A percentile compares a stretch with the other conserved stretches of the same genome.
phyloP scores from a whole-genome alignment of 2,797 vertebrate species.

The Characodon lateralis region DNA sequence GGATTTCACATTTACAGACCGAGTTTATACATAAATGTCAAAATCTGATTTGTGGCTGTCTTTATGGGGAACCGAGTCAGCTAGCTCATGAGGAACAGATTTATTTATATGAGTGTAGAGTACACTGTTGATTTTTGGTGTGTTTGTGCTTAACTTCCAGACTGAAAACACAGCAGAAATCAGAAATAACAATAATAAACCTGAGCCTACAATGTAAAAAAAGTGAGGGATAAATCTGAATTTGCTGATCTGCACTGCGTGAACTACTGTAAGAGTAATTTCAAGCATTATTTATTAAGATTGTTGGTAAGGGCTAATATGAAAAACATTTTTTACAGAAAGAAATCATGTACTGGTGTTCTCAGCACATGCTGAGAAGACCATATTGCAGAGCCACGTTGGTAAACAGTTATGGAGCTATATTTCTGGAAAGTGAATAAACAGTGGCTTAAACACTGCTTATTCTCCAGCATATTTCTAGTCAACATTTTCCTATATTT shows the following conservation, averaged over 20 bases:
- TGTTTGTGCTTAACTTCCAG: constrained; percentile 9
- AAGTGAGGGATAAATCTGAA: not conserved
- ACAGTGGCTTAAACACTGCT: not conserved
- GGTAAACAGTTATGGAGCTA: not conserved
- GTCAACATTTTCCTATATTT: no score
- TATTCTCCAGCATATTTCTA: no score
- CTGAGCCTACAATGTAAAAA: not conserved
- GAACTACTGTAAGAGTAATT: no score
- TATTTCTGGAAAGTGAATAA: not conserved
- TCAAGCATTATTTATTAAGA: no score
- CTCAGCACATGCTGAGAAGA: no score
- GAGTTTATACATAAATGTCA: constrained; percentile 35
- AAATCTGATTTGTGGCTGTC: constrained; percentile 12
- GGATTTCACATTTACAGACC: constrained; percentile 42
- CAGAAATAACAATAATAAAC: constrained; percentile 10
- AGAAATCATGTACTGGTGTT: not conserved
- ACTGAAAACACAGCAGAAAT: constrained; percentile 26
- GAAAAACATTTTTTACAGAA: not conserved
- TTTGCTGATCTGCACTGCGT: not conserved
- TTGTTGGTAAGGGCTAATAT: not conserved
- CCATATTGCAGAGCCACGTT: not conserved
- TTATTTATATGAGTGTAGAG: constrained; percentile 35
- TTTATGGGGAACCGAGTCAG: constrained; percentile 13
- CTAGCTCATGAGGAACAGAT: constrained; percentile 9
- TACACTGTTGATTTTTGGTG: constrained; percentile 42